A percentile compares a stretch with the other conserved stretches of the same genome.
phyloP scores from a whole-genome alignment of 2,888 invertebrate genomes.

The Didymodactylos carnosus region DNA sequence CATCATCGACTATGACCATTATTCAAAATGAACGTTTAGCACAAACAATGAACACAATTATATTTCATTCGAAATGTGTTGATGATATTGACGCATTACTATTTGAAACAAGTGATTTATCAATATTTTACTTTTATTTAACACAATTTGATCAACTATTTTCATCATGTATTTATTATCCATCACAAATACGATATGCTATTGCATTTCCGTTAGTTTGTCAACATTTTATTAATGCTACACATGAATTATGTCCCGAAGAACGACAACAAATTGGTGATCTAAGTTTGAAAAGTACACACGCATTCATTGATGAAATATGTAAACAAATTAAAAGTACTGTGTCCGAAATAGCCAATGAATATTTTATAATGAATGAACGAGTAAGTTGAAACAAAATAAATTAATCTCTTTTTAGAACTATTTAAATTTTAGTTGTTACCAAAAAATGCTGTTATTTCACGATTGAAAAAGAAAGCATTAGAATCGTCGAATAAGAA shows the following conservation, averaged over 20 bases:
- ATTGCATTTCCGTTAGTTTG: constrained; percentile 92
- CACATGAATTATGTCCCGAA: constrained; percentile 92
- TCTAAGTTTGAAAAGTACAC: not conserved
- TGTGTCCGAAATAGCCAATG: not conserved
- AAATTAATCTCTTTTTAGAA: constrained; percentile 15
- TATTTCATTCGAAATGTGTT: constrained; percentile 92
- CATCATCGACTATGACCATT: constrained; percentile 46
- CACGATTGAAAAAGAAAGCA: not conserved
- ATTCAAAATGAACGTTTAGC: constrained; percentile 66
- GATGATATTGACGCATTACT: constrained; percentile 89
- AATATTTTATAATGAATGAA: not conserved
- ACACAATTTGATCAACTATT: constrained; percentile 90
- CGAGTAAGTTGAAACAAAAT: not conserved
- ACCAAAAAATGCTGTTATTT: constrained; percentile 79
- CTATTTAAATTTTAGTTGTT: constrained; percentile 40
- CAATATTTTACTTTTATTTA: constrained; percentile 50
- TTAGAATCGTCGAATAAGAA: not conserved
- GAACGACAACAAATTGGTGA: constrained; percentile 37
- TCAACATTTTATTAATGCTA: constrained; percentile 88
- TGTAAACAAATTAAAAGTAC: not conserved
- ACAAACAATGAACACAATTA: constrained; percentile 73
- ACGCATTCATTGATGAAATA: not conserved
- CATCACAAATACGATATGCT: constrained; percentile 78
- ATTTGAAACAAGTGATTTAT: constrained; percentile 84
- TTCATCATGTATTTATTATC: constrained; percentile 92